These are phyloP conservation scores for Morone saxatilis DNA, from an alignment of 2,113 vertebrate species.

Conservation along the genomic window DNA sequence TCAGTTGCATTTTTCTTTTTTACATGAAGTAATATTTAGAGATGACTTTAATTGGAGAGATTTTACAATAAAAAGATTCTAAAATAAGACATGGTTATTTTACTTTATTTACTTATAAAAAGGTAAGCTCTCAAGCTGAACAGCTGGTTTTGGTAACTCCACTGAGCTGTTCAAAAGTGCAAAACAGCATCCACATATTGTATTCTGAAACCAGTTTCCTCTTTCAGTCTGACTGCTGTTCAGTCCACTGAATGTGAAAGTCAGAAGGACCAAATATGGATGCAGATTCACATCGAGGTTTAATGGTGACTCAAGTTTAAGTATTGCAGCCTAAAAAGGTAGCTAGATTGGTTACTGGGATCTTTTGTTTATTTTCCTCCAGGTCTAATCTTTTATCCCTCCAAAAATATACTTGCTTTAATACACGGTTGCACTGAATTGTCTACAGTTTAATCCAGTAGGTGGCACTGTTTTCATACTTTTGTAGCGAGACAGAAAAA, in stretches of 20 bases:
- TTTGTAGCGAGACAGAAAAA: not conserved
- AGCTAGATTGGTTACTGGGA: not conserved
- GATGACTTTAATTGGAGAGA: too few relatives aligned
- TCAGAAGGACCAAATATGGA: not conserved
- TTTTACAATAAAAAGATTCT: too few relatives aligned
- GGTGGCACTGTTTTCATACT: slow-evolving; percentile 19
- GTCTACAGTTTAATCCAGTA: slow-evolving; percentile 18
- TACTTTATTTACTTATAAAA: too few relatives aligned
- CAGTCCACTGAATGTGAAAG: not conserved
- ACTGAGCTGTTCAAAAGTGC: not conserved
- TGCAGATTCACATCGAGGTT: not conserved
- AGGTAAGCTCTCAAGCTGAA: not conserved
- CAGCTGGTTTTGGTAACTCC: not conserved
- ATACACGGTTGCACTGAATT: not conserved
- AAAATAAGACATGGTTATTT: too few relatives aligned
- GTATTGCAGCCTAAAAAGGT: not conserved
- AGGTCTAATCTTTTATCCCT: not conserved
- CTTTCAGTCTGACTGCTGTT: not conserved
- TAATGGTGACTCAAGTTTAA: not conserved
- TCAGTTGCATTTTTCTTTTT: too few relatives aligned
- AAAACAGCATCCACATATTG: not conserved
- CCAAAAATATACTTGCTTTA: not conserved
- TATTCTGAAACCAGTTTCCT: not conserved
- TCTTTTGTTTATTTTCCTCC: not conserved
- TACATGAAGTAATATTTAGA: too few relatives aligned